Percentiles rank a stretch among this genome's conserved stretches.
Conservation (phyloP, 2,888 invertebrate genomes). For the Melangyna quadrimaculata region DNA sequence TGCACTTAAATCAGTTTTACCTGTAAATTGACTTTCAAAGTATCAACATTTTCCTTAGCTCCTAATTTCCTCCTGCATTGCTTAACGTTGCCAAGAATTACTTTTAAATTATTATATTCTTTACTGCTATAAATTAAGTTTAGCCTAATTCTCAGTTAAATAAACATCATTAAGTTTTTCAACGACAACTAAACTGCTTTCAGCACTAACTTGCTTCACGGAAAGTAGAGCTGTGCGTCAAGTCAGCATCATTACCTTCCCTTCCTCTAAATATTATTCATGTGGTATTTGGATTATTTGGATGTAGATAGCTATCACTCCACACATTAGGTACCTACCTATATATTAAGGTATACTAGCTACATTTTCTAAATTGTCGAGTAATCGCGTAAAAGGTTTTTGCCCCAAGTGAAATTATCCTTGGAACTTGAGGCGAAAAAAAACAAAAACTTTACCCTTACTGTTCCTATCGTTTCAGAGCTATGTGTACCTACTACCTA, state of each 20-base stretch:
- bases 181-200: slow-evolving; percentile 62
- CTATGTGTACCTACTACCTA: too few relatives aligned
- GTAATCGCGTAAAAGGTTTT: slow-evolving; percentile 64
- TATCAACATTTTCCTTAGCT: neutral
- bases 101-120: slow-evolving; percentile 53
- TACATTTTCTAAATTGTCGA: slow-evolving; percentile 49
- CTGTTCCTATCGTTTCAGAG: neutral
- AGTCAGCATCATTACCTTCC: neutral
- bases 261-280: neutral
- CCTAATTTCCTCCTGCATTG: neutral
- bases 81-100: slow-evolving; percentile 16
- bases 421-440: slow-evolving; percentile 38
- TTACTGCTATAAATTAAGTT: slow-evolving; percentile 50
- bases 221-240: slow-evolving; percentile 5
- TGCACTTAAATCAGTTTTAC: neutral
- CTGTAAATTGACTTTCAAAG: neutral
- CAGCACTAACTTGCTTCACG: slow-evolving; percentile 14
- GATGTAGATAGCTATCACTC: slow-evolving; percentile 1
- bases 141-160: slow-evolving; percentile 45
- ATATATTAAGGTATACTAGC: too few relatives aligned
- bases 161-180: slow-evolving; percentile 67
- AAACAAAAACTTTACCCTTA: slow-evolving; percentile 24
- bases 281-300: neutral
- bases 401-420: slow-evolving; percentile 51
- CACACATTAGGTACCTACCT: neutral